phyloP scores from a whole-genome alignment of 1,140 invertebrate genomes.

The Drosophila ficusphila region DNA sequence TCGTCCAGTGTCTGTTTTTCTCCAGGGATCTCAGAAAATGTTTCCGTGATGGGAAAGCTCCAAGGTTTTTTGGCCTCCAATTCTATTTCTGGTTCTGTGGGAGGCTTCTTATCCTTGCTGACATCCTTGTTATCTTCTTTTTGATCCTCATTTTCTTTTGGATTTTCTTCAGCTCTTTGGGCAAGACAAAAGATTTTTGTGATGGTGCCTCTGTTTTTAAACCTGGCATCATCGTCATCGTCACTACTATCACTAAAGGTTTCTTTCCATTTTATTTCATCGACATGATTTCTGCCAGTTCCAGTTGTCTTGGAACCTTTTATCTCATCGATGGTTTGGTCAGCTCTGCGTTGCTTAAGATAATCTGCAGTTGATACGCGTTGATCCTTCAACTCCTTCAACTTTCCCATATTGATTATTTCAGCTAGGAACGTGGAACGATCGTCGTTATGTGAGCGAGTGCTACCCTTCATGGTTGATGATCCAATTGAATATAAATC shows the following conservation, averaged over 20 bases:
- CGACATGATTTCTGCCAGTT: neutral
- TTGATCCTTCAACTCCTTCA: constrained; percentile 3
- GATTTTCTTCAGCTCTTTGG: neutral
- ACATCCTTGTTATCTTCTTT: neutral
- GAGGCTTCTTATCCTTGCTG: neutral
- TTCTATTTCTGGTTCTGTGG: neutral
- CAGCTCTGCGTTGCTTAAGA: neutral
- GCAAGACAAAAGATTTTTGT: neutral
- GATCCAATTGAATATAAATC: neutral
- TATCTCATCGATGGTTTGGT: constrained; percentile 17
- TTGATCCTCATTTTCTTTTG: neutral
- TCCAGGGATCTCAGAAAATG: neutral
- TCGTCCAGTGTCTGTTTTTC: neutral
- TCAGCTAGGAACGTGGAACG: neutral
- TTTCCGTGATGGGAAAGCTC: constrained; percentile 9
- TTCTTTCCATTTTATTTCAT: neutral
- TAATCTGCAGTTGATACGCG: neutral
- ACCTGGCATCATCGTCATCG: neutral
- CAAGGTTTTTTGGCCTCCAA: neutral
- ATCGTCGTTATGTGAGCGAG: neutral
- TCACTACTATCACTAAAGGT: neutral
- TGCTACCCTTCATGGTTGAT: neutral
- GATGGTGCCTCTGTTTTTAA: neutral
- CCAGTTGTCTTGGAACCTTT: constrained; percentile 26
- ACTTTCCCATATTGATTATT: neutral